phyloP scores from a whole-genome alignment of 2,797 vertebrate genomes.

The Squalus acanthias region DNA sequence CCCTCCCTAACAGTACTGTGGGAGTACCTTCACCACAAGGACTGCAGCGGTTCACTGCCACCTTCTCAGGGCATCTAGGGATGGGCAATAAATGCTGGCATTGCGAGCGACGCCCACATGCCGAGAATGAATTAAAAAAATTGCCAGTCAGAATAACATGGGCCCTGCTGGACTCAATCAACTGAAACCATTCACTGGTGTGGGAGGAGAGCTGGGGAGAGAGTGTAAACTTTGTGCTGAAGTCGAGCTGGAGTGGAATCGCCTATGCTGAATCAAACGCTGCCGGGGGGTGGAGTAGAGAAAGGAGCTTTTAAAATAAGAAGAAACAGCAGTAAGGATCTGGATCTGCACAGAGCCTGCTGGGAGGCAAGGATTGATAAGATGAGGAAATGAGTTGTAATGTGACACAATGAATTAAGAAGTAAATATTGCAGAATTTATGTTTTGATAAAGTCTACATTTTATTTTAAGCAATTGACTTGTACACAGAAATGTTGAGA shows the following conservation, averaged over 20 bases:
- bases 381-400: not conserved
- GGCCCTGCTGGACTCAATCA: not conserved
- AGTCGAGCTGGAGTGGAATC: not conserved
- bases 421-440: not conserved
- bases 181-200: no score
- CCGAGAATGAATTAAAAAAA: not conserved
- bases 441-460: not conserved
- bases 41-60: no score
- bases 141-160: not conserved
- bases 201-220: no score
- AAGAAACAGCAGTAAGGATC: not conserved
- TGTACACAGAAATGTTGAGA: not conserved
- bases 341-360: not conserved
- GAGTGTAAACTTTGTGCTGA: no score
- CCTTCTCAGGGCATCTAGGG: not conserved
- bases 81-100: not conserved
- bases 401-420: not conserved
- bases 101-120: not conserved
- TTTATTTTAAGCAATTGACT: not conserved
- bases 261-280: not conserved
- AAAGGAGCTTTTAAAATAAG: not conserved
- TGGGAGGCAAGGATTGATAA: not conserved
- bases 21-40: no score
- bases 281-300: not conserved
- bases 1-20: no score